Evolutionary conservation across 2,888 invertebrate species (phyloP), one percentile per base, ranked within the genome.

Genomic region (Elegia similella): DNA sequence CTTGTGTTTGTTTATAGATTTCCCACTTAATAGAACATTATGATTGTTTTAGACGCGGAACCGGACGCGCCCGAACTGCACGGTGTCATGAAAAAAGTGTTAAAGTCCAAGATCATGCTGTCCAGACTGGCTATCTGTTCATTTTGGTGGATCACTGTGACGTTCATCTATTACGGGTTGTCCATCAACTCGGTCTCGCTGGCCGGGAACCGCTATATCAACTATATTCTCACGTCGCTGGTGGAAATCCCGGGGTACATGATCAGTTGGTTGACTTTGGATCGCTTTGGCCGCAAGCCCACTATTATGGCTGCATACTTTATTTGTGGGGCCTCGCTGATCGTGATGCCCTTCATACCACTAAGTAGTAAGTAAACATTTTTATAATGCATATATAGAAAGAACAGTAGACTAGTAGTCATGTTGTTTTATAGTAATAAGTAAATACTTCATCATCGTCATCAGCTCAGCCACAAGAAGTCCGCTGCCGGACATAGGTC

Each of bases 141-240:
- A n/a, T 93, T 95, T 66, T 96, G 95, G 88, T 96, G 96, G 96
- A 93, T 96, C 13, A 94, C 96, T 0, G 94, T 95, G 68, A 95
- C 95, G 0, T 94, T 96, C 62, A 94, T 96, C 16, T 97, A 96
- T 79, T 96, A 96, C 71, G 97, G 97, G 0, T 82, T 97, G 42
- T 95, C 95, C 0, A 91, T 97, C 56, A 96, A 95, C 81, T 94
- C 96, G 0, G 95, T 96, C 2, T 92, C 95, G 0, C 82, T 97
- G 52, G 94, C 93, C 15, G 96, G 96, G 0, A 94, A 96, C 77
- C 94, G 94, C 68, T 96, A 96, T 76, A 79, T 95, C 12, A 96
- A 96, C 82, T 97, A 95, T 72, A 94, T 95, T 17, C 78, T 95
- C 55, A 94, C 94, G 0, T 89, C 93, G 0, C 72, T 94, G 47